Evolutionary conservation across 2,113 vertebrate species (phyloP).

Genomic region (Leuciscus idus): DNA sequence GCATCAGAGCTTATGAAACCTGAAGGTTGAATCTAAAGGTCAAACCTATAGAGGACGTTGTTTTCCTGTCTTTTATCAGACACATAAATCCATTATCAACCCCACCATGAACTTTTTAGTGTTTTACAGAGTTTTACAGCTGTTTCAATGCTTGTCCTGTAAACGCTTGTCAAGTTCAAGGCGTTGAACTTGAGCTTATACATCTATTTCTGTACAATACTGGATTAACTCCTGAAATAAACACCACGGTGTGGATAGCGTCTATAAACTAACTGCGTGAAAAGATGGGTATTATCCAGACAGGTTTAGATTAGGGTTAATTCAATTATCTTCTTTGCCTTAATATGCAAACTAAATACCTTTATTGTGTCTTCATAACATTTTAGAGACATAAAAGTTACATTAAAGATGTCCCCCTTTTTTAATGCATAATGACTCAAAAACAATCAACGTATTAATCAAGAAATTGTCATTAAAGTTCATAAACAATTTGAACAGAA

Average conservation of each 20-base stretch:
- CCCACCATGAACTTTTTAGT: neutral
- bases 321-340: slow-evolving; percentile 55
- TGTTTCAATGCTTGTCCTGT: slow-evolving; percentile 35
- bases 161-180: too few species aligned
- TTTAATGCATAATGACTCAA: neutral
- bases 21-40: slow-evolving; percentile 21
- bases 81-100: slow-evolving; percentile 10
- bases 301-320: slow-evolving; percentile 50
- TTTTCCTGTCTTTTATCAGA: slow-evolving; percentile 15
- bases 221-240: slow-evolving; percentile 66
- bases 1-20: neutral
- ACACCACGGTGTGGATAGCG: slow-evolving; percentile 63
- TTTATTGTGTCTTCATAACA: neutral
- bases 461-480: neutral
- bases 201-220: slow-evolving; percentile 65
- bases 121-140: slow-evolving; percentile 19
- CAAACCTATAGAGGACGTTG: neutral
- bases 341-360: neutral
- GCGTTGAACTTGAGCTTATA: slow-evolving; percentile 38
- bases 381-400: neutral
- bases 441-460: neutral
- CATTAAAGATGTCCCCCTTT: neutral
- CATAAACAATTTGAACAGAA: neutral
- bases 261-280: slow-evolving; percentile 49
- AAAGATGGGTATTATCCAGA: slow-evolving; percentile 54